A percentile compares a stretch with the other conserved stretches of the same genome.
These are phyloP conservation scores for Colistium nudipinnis DNA, from an alignment of 2,113 vertebrate species.

Conservation along the genomic window DNA sequence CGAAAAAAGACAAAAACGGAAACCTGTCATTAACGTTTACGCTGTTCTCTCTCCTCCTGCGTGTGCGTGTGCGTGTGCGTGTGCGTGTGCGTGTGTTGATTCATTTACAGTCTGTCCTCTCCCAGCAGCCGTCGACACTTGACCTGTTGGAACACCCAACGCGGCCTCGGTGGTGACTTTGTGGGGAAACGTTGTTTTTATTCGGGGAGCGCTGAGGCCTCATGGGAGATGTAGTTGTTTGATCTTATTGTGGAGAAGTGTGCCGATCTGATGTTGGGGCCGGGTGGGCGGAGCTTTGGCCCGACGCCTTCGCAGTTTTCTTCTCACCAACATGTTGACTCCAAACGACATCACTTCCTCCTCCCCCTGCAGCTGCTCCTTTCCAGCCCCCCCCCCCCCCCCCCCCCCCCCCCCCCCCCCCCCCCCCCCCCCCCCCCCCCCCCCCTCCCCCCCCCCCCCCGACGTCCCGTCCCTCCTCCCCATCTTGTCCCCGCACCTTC, in stretches of 20 bases:
- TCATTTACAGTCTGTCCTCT: slow-evolving; percentile 8
- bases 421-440: neutral
- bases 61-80: slow-evolving; percentile 11
- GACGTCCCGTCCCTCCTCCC: neutral
- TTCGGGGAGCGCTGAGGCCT: neutral
- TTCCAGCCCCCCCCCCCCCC: slow-evolving; percentile 14
- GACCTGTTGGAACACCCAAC: slow-evolving; percentile 5
- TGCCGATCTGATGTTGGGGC: too few species aligned
- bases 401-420: neutral
- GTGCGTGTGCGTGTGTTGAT: slow-evolving; percentile 28
- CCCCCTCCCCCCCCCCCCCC: neutral
- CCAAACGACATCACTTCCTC: slow-evolving; percentile 38
- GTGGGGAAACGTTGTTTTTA: neutral
- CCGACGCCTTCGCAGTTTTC: slow-evolving; percentile 12
- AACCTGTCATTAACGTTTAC: neutral
- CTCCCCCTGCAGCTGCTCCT: slow-evolving; percentile 51
- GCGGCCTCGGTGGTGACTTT: slow-evolving; percentile 4
- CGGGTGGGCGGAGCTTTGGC: slow-evolving; percentile 4
- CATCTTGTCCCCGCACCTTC: neutral
- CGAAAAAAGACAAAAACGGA: neutral
- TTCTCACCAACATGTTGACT: slow-evolving; percentile 29
- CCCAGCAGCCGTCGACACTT: slow-evolving; percentile 14
- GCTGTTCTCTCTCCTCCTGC: neutral
- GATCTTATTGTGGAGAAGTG: too few species aligned
- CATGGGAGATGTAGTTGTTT: slow-evolving; percentile 13